Conservation (phyloP, 2,888 invertebrate genomes). For the Philonicus albiceps region DNA sequence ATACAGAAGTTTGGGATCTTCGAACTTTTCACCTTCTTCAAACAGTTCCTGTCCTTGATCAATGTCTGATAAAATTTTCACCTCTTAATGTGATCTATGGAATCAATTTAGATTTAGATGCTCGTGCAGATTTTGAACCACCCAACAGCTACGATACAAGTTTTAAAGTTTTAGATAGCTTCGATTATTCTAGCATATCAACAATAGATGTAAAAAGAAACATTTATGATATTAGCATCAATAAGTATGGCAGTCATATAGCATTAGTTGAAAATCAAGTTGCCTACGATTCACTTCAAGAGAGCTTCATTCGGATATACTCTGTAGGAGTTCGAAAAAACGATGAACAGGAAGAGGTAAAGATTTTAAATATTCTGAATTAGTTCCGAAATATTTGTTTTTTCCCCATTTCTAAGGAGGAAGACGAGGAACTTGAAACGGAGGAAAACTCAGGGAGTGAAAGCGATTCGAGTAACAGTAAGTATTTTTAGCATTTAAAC, state of each 20-base stretch:
- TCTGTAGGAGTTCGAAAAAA: conserved; percentile 89
- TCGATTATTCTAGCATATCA: conserved; percentile 93
- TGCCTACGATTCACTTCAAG: conserved; percentile 83
- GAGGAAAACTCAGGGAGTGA: conserved; percentile 67
- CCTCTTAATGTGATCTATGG: conserved; percentile 89
- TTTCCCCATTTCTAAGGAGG: conserved; percentile 59
- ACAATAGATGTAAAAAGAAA: conserved; percentile 93
- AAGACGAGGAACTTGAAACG: conserved; percentile 71
- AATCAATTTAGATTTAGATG: conserved; percentile 77
- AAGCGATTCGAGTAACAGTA: conserved; percentile 59
- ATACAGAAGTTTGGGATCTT: conserved; percentile 98
- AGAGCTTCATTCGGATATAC: conserved; percentile 89
- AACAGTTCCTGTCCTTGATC: conserved; percentile 93
- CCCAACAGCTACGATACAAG: conserved; percentile 85
- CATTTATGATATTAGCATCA: conserved; percentile 85
- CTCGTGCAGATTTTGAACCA: conserved; percentile 74
- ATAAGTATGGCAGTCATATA: conserved; percentile 84
- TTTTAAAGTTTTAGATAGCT: conserved; percentile 93
- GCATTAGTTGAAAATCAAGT: conserved; percentile 91
- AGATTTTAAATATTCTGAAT: not conserved
- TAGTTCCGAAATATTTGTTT: not conserved
- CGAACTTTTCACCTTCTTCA: conserved; percentile 92
- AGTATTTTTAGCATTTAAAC: conserved; percentile 37
- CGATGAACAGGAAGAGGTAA: conserved; percentile 86
- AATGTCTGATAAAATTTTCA: conserved; percentile 88